Evolutionary conservation across 2,888 invertebrate genomes (phyloP).

Genomic region (Anodontia alba): DNA sequence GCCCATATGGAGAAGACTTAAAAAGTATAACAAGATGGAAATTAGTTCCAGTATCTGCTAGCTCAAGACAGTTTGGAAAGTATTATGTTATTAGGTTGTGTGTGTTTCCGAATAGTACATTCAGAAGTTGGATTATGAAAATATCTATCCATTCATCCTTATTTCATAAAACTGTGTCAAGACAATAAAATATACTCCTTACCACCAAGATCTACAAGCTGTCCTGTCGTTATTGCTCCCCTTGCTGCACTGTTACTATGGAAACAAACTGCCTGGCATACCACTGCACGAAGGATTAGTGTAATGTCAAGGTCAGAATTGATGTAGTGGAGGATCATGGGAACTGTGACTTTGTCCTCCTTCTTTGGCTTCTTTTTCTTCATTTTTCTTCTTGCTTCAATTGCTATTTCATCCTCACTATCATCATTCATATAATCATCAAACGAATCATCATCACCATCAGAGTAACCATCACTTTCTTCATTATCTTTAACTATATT

Average conservation of each 20-base stretch:
- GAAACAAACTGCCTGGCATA: conserved; percentile 63
- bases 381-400: background rate
- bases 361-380: background rate
- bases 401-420: conserved; percentile 1
- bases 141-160: too few species aligned
- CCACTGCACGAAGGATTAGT: conserved; percentile 48
- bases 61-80: too few species aligned
- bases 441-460: conserved; percentile 29
- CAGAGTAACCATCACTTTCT: conserved; percentile 20
- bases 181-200: too few species aligned
- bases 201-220: conserved; percentile 57
- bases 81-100: too few species aligned
- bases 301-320: conserved; percentile 49
- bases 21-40: too few species aligned
- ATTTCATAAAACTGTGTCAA: too few species aligned
- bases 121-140: too few species aligned
- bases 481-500: conserved; percentile 17
- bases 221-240: conserved; percentile 40
- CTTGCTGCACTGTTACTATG: conserved; percentile 65
- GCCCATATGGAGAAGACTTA: too few species aligned
- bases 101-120: too few species aligned
- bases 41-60: too few species aligned
- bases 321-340: conserved; percentile 46
- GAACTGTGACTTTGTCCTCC: conserved; percentile 14
- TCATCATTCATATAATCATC: conserved; percentile 23